Evolutionary conservation across 1,140 invertebrate species (phyloP), one percentile per base, ranked within the genome.

Genomic region (Antheraea pernyi): DNA sequence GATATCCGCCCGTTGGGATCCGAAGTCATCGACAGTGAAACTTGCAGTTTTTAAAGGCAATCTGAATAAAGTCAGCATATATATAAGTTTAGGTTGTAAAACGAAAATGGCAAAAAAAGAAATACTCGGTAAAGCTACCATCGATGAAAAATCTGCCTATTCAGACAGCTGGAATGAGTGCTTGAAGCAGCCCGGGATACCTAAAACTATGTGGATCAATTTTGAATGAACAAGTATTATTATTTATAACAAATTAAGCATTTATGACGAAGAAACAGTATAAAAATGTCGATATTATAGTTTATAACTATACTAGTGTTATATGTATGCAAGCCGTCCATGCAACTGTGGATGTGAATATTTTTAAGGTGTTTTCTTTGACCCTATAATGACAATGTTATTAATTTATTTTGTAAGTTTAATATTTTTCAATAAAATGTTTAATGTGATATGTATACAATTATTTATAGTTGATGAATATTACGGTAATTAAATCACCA

Each of bases 1-100:
- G 4, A 94, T 96, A 75, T 94, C 94, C 3, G 93, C 93, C 39
- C 93, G 94, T 78, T 94, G 94, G 94, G 93, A 94, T 79, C 85
- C 89, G 5, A 93, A 93, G 68, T 89, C 89, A 22, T 88, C 93
- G 8, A 92, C 88, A 8, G 91, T 92, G 11, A 91, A 89, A 72
- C 73, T 92, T 60, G 81, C 83, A 36, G 89, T 93, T 11, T 91
- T 86, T 78, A 91, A 88, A 76, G 87, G 83, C 16, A 92, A 82
- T 69, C 71, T 93, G 69, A 80, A 86, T 60, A 89, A 89, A 85
- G 91, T 93, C 64, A 90, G 88, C 70, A 88, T 93, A 62, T 92
- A 93, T 72, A 86, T 93, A 19, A 93, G 89, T 67, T 81, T 93
- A 9, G 92, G 92, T 7, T 93, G 92, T 70, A 93, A 93, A 71